Evolutionary conservation across 2,797 vertebrate species (phyloP), one percentile per base, ranked within the genome.

Genomic region (Calcarius lapponicus): DNA sequence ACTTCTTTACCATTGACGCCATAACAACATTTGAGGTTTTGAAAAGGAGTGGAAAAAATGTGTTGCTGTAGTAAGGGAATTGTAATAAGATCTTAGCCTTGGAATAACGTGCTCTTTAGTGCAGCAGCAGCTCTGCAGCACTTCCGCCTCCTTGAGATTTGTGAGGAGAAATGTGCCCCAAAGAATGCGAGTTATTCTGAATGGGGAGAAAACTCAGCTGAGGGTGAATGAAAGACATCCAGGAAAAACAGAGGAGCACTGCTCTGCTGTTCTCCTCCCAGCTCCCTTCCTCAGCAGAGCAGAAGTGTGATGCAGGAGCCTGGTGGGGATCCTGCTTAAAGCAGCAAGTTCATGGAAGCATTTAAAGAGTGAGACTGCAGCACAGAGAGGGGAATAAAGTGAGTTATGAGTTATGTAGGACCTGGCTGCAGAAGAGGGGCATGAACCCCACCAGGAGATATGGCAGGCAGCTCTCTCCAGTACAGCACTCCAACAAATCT

Each of bases 1-100:
- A 81, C 87, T 89, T 90, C 94, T 97, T 88, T 88, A 67, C 85
- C 90, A 95, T 96, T 96, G 96, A 97, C 76, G 90, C 97, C 94
- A 80, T 83, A 95, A 93, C 73, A 89, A 73, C 92, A 71, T 94
- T 96, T 97, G 96, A 97, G 97, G 97, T 97, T 97, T 97, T 2
- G 7, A 80, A 90, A 95, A 89, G 50, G 54, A 90, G 88, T 0
- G 74, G 95, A 96, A 96, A 97, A 96, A 95, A 96, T 95, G 94
- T 90, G 76, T 92, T 96, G 70, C 92, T 93, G 89, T 93, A 96
- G 96, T 96, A 94, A 90, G 93, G 92, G 95, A 90, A 88, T 60
- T 89, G 95, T 94, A 97, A 96, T 56, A 89, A 82, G 95, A 95
- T 91, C 96, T 95, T 51, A 95, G 78, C 34, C 62, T 80, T 96